A percentile compares a stretch with the other conserved stretches of the same genome.
phyloP scores from a whole-genome alignment of 2,888 invertebrate species.

The Drosophila meridiana region DNA sequence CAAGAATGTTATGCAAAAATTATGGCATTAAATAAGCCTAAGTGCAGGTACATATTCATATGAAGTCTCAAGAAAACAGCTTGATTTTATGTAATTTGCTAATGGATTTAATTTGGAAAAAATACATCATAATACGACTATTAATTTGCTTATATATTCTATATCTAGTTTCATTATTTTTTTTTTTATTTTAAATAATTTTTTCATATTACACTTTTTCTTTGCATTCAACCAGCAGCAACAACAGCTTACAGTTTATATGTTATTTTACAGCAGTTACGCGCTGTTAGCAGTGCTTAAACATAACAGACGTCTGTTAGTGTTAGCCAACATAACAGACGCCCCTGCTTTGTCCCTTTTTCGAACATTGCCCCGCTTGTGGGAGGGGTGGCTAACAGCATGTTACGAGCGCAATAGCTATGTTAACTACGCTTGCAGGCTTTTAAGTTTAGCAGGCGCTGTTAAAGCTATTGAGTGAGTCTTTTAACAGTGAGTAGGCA shows the following conservation, averaged over 20 bases:
- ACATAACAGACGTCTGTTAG: constrained; percentile 34
- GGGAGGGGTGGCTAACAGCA: constrained; percentile 48
- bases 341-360: constrained; percentile 57
- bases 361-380: constrained; percentile 60
- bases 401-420: constrained; percentile 19
- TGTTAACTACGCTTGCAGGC: constrained; percentile 12
- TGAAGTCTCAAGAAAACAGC: neutral
- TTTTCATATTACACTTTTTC: neutral
- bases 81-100: neutral
- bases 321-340: constrained; percentile 36
- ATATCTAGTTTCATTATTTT: neutral
- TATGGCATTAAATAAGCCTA: constrained; percentile 63
- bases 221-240: neutral
- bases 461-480: neutral
- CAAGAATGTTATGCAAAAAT: constrained; percentile 52
- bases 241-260: neutral
- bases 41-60: constrained; percentile 34
- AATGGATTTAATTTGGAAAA: neutral
- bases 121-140: neutral
- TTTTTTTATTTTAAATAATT: neutral
- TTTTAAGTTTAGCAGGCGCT: constrained; percentile 1
- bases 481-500: neutral
- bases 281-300: neutral
- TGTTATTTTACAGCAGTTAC: neutral
- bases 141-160: neutral